Evolutionary conservation across 2,888 invertebrate genomes (phyloP), one percentile per base, ranked within the genome.

Genomic region (Parnassius apollo): DNA sequence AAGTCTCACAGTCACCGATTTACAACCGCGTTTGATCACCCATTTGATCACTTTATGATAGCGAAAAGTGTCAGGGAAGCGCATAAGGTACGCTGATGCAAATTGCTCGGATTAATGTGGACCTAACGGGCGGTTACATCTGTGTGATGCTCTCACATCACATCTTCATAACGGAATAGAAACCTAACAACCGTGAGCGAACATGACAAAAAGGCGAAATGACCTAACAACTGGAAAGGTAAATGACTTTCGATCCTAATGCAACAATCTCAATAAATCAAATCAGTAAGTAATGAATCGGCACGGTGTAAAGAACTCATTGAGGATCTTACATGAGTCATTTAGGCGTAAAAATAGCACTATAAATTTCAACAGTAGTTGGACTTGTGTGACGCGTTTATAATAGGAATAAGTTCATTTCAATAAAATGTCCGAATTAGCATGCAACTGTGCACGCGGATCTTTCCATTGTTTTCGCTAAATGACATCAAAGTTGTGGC

Each of bases 401-500:
- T 85, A 89, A 86, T 91, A 87, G 81, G 77, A 90, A 91, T 88
- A 86, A 86, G 88, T 83, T 84, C 70, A 91, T 91, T 91, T 90
- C 85, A 88, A 90, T 89, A 89, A 88, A 86, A 72, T 82, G 78
- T 80, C 66, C 64, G 71, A 80, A 84, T 91, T 87, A 86, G 85
- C 77, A 91, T 91, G 85, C 91, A 73, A 77, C 80, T 73, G 75
- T 60, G 81, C 67, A 75, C 76, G 68, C 75, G 81, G 71, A 83
- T 88, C 85, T 89, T 86, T 85, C 90, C 90, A 91, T 91, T 91
- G 91, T 91, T 86, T 90, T 88, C 85, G 88, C 90, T 91, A 91
- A 91, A 91, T 86, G 90, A 90, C 91, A 86, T 91, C 91, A 90
- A 91, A 91, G 89, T 86, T 86, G 85, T 83, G 80, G 81, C 85